Evolutionary conservation across 2,888 invertebrate species (phyloP).

Genomic region (Vanessa cardui): DNA sequence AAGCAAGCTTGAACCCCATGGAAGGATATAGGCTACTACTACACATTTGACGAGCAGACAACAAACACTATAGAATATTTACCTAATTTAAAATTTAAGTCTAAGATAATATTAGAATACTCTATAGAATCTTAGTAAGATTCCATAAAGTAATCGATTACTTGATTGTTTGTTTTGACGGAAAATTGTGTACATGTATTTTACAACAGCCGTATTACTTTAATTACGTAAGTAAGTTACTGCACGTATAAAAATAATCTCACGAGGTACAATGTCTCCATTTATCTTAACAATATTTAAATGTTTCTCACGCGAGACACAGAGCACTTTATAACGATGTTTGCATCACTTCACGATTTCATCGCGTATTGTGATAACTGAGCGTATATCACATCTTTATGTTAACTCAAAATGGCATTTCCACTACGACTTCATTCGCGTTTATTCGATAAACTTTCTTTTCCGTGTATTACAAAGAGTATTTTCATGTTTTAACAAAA

Average conservation of each 20-base stretch:
- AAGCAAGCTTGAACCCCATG: no score
- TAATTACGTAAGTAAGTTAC: neutral
- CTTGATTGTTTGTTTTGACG: no score
- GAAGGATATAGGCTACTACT: no score
- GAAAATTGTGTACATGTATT: neutral
- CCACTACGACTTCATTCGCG: constrained; percentile 16
- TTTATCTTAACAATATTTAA: constrained; percentile 9
- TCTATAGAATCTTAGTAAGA: no score
- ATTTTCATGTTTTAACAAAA: constrained; percentile 27
- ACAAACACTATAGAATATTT: no score
- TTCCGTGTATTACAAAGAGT: constrained; percentile 17
- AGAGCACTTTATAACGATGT: constrained; percentile 28
- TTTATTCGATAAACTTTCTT: constrained; percentile 25
- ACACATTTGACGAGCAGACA: no score
- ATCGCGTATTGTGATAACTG: constrained; percentile 28
- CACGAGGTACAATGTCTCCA: constrained; percentile 4
- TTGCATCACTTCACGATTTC: constrained; percentile 33
- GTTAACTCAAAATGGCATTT: constrained; percentile 24
- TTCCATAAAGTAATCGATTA: no score
- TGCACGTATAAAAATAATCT: neutral
- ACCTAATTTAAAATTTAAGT: no score
- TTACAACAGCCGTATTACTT: neutral
- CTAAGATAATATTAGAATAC: no score
- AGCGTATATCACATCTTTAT: constrained; percentile 32
- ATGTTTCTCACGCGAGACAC: constrained; percentile 20